Conservation (phyloP, 2,113 vertebrate genomes). For the human (Homo sapiens) region DNA sequence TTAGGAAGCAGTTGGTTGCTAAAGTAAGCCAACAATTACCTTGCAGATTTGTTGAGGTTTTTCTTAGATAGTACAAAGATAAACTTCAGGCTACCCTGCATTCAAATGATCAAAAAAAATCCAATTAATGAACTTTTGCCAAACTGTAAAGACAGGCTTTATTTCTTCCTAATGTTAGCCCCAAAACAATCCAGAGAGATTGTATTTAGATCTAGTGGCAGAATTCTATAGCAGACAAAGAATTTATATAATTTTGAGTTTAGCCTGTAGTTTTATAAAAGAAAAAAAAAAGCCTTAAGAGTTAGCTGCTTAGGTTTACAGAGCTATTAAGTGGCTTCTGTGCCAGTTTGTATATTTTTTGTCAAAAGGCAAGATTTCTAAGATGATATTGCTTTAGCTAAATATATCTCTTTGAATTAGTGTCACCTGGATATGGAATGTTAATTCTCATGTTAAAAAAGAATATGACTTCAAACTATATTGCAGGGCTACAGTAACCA, state of each 20-base stretch:
- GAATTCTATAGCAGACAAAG: background rate
- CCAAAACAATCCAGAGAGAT: background rate
- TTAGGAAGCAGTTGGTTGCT: conserved; percentile 59
- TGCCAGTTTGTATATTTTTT: background rate
- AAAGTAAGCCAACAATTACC: conserved; percentile 64
- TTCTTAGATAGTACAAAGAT: conserved; percentile 43
- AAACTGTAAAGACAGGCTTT: conserved; percentile 42
- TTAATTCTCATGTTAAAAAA: conserved; percentile 22
- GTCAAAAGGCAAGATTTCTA: background rate
- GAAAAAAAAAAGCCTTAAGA: background rate
- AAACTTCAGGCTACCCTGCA: conserved; percentile 40
- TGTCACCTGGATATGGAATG: background rate
- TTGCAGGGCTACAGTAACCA: too few relatives aligned
- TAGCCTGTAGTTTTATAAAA: background rate
- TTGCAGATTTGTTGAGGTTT: conserved; percentile 55
- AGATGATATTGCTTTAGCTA: background rate
- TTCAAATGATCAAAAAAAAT: conserved; percentile 15
- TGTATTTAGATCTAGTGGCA: background rate
- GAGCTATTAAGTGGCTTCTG: background rate
- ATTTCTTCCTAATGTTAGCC: conserved; percentile 28
- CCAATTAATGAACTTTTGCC: conserved; percentile 38
- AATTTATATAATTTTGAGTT: background rate
- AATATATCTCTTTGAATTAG: conserved; percentile 23
- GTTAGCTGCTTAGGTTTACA: background rate
- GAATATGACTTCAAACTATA: too few relatives aligned